Evolutionary conservation across 2,113 vertebrate species (phyloP), one percentile per base, ranked within the genome.

Genomic region (Hippocampus abdominalis): DNA sequence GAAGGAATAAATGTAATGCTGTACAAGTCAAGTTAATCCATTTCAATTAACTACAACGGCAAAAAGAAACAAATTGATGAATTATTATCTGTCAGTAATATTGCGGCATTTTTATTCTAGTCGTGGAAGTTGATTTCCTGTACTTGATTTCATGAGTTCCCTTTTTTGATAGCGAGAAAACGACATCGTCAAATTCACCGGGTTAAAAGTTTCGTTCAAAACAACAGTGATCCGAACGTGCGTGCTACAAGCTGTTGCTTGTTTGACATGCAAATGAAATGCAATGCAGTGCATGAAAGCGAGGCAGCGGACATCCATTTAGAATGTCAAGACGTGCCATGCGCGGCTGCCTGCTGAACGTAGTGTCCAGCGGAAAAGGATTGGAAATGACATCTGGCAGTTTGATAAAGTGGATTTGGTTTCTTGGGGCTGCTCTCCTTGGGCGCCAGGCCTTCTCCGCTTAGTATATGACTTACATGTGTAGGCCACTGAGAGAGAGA

Each of bases 381-480:
- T 92, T 92, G 89, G 85, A 84, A 90, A 83, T 88, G 93, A 94
- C 94, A 94, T 94, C 93, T 95, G 93, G 93, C 87, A 93, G 93
- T 92, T 94, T 95, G 95, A 95, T 95, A 95, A 94, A 95, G 93
- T 86, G 92, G 91, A 95, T 96, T 94, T 90, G 74, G 92, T 95
- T 95, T 95, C 94, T 92, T 86, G 86, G 93, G 85, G 89, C 88
- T 85, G 87, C 91, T 81, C 88, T 94, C 94, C 93, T 92, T 83
- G 88, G 94, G 94, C 93, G 90, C 95, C 94, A 93, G 90, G 70
- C 72, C 91, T 93, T 88, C 93, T 94, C 95, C 92, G 92, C 91
- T 89, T 93, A 93, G 92, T 93, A 94, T 96, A 91, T 91, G 92
- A 95, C 93, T 94, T 92, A 93, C 95, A 95, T 96, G 94, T 95